These are phyloP conservation scores for Helicoverpa armigera DNA, from an alignment of 1,140 invertebrate genomes.

Conservation along the genomic window DNA sequence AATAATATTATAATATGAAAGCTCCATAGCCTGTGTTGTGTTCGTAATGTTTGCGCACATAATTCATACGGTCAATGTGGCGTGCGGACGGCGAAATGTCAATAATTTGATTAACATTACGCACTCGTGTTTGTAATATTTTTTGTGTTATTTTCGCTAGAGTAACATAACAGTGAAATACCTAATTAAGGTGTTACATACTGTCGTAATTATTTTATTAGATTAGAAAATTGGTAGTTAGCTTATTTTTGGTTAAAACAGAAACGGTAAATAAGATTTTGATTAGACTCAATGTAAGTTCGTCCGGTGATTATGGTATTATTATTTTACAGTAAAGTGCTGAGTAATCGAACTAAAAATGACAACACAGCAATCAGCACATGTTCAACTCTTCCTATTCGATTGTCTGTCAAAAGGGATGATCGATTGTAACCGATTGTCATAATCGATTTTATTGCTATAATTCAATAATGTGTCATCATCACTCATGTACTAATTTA, in stretches of 20 bases:
- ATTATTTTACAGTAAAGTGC: not conserved
- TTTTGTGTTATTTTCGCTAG: not conserved
- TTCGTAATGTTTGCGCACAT: slow-evolving; percentile 67
- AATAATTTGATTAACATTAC: slow-evolving; percentile 36
- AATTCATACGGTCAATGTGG: slow-evolving; percentile 61
- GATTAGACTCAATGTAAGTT: too few species aligned
- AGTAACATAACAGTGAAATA: too few species aligned
- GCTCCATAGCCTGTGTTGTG: slow-evolving; percentile 38
- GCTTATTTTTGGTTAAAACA: slow-evolving; percentile 21
- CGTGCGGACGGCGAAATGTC: slow-evolving; percentile 46
- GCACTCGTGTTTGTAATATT: not conserved
- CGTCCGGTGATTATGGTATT: too few species aligned
- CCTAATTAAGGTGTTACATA: too few species aligned
- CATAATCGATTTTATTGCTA: slow-evolving; percentile 46
- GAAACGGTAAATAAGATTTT: slow-evolving; percentile 12
- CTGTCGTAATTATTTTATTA: too few species aligned
- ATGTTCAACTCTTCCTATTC: slow-evolving; percentile 60
- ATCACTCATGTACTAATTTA: slow-evolving; percentile 15
- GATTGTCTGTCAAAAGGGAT: slow-evolving; percentile 60
- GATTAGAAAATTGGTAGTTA: too few species aligned
- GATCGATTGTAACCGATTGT: slow-evolving; percentile 63
- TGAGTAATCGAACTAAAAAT: not conserved
- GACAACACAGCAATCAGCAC: slow-evolving; percentile 43
- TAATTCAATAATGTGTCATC: slow-evolving; percentile 38
- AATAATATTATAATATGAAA: slow-evolving; percentile 54